phyloP scores from a whole-genome alignment of 2,888 invertebrate genomes.

The Pyrrhosoma nymphula region DNA sequence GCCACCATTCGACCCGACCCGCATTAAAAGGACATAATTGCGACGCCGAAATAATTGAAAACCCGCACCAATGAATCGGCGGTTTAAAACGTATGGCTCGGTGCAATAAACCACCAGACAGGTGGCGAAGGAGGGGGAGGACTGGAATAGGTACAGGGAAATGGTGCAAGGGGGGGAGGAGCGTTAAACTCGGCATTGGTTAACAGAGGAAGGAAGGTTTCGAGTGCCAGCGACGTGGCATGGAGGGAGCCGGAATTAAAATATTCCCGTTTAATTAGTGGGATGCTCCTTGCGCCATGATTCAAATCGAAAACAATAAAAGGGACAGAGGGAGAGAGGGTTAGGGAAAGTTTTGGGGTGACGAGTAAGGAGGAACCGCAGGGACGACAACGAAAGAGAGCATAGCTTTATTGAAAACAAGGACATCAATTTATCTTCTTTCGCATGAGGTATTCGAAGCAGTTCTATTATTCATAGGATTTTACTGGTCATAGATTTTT shows the following conservation, averaged over 20 bases:
- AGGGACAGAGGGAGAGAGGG: background rate
- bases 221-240: background rate
- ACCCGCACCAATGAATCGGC: slow-evolving; percentile 42
- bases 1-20: background rate
- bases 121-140: background rate
- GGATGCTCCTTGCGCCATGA: background rate
- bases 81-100: slow-evolving; percentile 33
- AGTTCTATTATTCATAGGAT: no score
- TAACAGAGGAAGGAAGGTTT: background rate
- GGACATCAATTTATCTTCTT: background rate
- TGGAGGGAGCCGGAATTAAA: background rate
- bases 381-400: background rate
- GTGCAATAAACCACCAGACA: slow-evolving; percentile 37
- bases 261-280: slow-evolving; percentile 26
- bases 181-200: background rate
- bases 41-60: slow-evolving; percentile 40
- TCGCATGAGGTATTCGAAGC: no score
- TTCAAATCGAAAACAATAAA: background rate
- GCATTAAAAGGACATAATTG: slow-evolving; percentile 38
- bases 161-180: background rate
- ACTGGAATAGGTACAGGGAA: no score
- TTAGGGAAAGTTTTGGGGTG: background rate
- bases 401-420: background rate
- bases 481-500: no score
- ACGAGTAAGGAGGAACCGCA: no score